Percentiles rank a stretch among this genome's conserved stretches.
These are phyloP conservation scores for Petromus typicus DNA, from an alignment of 2,113 vertebrate genomes.

Conservation along the genomic window DNA sequence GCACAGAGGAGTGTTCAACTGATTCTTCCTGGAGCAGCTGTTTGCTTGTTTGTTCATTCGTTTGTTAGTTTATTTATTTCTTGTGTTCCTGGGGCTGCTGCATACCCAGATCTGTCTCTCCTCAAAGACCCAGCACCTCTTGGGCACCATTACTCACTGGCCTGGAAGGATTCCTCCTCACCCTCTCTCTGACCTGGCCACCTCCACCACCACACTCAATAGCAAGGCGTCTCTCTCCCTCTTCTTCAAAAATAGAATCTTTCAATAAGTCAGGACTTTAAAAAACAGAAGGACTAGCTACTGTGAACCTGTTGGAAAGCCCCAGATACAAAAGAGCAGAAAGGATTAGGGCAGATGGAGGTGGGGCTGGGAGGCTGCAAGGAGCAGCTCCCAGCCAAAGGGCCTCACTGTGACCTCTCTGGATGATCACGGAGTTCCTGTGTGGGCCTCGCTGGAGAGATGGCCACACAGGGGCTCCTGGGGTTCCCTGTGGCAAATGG, in stretches of 20 bases:
- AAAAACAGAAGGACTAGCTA: not conserved
- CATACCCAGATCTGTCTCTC: not conserved
- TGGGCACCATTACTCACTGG: not conserved
- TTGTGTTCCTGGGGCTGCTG: too few species aligned
- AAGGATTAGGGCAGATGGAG: not conserved
- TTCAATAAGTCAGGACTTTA: not conserved
- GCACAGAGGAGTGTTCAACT: not conserved
- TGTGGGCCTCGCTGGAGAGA: not conserved
- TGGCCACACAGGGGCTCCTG: accelerated
- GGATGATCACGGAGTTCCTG: not conserved
- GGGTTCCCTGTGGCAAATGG: not conserved
- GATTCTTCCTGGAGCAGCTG: not conserved
- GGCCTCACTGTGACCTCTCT: not conserved
- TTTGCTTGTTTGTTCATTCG: too few species aligned
- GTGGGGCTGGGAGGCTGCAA: not conserved
- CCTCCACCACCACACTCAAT: not conserved
- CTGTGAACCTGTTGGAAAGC: not conserved
- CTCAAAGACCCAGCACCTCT: not conserved
- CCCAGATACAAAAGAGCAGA: not conserved
- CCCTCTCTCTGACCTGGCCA: not conserved
- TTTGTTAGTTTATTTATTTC: too few species aligned
- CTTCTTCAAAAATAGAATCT: not conserved
- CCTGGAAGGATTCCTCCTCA: not conserved
- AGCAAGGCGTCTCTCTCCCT: not conserved
- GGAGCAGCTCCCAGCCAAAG: not conserved